Evolutionary conservation across 2,797 vertebrate genomes (phyloP).

Genomic region (Dendrocincla fuliginosa): DNA sequence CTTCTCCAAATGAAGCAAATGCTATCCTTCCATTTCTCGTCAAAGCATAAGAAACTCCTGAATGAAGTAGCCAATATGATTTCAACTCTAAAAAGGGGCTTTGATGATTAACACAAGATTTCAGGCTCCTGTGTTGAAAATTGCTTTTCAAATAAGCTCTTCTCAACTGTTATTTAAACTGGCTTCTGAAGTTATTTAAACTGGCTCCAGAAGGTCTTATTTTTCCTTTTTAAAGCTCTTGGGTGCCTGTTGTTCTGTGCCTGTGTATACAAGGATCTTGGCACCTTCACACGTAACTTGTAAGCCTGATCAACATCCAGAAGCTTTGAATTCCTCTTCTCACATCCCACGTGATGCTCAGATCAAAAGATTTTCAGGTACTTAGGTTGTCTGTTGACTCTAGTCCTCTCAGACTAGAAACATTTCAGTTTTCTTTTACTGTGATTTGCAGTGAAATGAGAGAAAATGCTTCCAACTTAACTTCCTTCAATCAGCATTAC

Average conservation of each 20-base stretch:
- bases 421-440: not conserved
- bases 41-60: not conserved
- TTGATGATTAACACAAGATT: not conserved
- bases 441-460: not conserved
- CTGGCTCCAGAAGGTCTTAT: not conserved
- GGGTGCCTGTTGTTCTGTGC: not conserved
- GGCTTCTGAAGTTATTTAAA: not conserved
- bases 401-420: not conserved
- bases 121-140: not conserved
- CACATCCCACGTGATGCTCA: not conserved
- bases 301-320: not conserved
- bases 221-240: not conserved
- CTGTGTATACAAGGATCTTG: not conserved
- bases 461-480: not conserved
- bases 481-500: not conserved
- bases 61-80: not conserved
- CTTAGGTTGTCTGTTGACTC: not conserved
- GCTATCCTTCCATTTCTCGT: not conserved
- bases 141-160: not conserved
- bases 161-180: not conserved
- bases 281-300: not conserved
- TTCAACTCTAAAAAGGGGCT: not conserved
- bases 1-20: not conserved
- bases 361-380: not conserved
- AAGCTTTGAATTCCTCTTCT: not conserved